Percentiles rank a stretch among this genome's conserved stretches.
phyloP scores from a whole-genome alignment of 2,113 vertebrate species.

The Amphiprion percula region DNA sequence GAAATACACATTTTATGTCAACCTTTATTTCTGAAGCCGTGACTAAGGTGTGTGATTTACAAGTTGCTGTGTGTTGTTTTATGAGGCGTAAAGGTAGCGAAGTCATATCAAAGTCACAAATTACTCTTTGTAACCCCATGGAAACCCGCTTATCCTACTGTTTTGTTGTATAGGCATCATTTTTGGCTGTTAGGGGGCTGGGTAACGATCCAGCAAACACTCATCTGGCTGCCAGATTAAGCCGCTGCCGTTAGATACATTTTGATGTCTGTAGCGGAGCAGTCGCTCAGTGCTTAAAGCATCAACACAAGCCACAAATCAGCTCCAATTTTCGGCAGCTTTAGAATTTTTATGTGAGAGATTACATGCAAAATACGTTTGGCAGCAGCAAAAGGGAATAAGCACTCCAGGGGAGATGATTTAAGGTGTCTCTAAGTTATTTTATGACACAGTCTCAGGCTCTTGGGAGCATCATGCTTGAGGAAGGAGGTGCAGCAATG shows the following conservation, averaged over 20 bases:
- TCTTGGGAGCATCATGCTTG: conserved; percentile 18
- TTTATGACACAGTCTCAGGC: conserved; percentile 54
- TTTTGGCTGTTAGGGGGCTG: conserved; percentile 50
- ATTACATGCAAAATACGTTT: conserved; percentile 68
- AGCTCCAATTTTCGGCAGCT: conserved; percentile 51
- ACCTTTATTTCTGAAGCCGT: conserved; percentile 25
- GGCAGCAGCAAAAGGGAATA: conserved; percentile 49
- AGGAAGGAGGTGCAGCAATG: conserved; percentile 23
- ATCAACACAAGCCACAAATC: conserved; percentile 70
- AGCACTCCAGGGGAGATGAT: conserved; percentile 45
- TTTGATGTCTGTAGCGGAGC: conserved; percentile 49
- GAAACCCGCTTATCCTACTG: conserved; percentile 42
- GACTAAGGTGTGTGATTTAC: conserved; percentile 46
- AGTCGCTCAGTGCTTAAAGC: conserved; percentile 63
- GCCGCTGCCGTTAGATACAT: conserved; percentile 58
- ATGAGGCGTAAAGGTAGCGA: conserved; percentile 36
- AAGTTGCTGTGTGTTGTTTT: conserved; percentile 48
- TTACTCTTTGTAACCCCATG: conserved; percentile 40
- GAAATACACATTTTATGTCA: conserved; percentile 31
- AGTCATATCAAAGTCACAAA: conserved; percentile 56
- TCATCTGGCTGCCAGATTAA: conserved; percentile 60
- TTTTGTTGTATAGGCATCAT: conserved; percentile 45
- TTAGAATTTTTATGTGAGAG: conserved; percentile 62
- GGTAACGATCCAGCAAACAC: conserved; percentile 61
- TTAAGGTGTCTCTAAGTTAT: conserved; percentile 55